These are phyloP conservation scores for Cephus rjabovi DNA, from an alignment of 2,888 invertebrate species.

Conservation along the genomic window DNA sequence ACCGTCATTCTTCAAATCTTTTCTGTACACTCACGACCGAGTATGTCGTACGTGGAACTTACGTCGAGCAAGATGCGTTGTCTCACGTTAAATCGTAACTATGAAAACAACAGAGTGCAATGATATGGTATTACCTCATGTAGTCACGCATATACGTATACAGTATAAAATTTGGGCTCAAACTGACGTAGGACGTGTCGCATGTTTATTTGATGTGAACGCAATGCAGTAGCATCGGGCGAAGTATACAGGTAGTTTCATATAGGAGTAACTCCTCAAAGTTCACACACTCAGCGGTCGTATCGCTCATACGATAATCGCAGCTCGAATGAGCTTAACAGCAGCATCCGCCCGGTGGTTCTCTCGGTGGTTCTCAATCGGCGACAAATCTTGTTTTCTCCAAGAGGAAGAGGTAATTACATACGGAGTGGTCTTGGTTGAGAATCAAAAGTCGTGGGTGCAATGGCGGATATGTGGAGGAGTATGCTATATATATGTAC, in stretches of 20 bases:
- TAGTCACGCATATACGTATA: too few species aligned
- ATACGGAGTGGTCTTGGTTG: too few species aligned
- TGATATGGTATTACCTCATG: too few species aligned
- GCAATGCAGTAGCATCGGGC: background rate
- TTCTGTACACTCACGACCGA: too few species aligned
- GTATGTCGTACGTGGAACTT: too few species aligned
- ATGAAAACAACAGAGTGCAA: too few species aligned
- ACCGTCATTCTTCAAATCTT: too few species aligned
- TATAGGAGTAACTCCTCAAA: background rate
- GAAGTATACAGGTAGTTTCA: background rate
- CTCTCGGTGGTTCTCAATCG: conserved; percentile 7
- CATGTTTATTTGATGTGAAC: background rate
- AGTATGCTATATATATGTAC: background rate
- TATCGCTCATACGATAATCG: conserved; percentile 20
- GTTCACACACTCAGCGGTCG: conserved; percentile 4
- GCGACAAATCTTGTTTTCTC: background rate
- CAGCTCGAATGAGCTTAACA: conserved; percentile 23
- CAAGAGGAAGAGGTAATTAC: background rate
- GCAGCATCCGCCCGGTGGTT: conserved; percentile 18
- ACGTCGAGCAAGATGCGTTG: too few species aligned
- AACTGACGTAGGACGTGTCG: too few species aligned
- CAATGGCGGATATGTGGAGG: background rate
- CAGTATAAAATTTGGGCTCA: too few species aligned
- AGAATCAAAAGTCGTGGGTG: too few species aligned
- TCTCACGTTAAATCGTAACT: too few species aligned